Conservation (phyloP, 2,113 vertebrate genomes). For the Potamarius usumacintae region DNA sequence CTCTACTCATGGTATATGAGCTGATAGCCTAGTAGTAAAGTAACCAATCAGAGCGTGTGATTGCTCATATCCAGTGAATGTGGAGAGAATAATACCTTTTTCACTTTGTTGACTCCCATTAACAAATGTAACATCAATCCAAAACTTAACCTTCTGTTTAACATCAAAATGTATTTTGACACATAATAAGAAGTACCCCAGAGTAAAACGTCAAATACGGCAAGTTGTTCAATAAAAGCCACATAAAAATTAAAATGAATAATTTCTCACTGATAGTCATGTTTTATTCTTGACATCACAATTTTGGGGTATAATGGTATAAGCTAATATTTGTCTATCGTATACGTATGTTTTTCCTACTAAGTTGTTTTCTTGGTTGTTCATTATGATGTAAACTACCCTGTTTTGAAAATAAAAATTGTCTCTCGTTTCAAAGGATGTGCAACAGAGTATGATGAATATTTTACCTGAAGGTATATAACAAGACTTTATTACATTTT, state of each 20-base stretch:
- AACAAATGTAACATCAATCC: not conserved
- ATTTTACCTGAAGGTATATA: too few relatives aligned
- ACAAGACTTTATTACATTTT: not conserved
- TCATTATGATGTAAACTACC: not conserved
- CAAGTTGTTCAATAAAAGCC: not conserved
- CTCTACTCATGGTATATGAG: too few relatives aligned
- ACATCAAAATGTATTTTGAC: not conserved
- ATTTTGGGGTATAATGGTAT: not conserved
- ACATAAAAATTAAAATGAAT: not conserved
- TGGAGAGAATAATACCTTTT: not conserved
- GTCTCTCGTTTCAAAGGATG: not conserved
- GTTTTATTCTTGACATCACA: not conserved
- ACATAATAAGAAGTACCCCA: not conserved
- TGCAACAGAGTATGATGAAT: not conserved
- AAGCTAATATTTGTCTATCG: not conserved
- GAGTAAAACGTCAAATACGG: not conserved
- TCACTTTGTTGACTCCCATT: not conserved
- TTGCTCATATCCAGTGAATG: too few relatives aligned
- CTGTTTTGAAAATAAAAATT: not conserved
- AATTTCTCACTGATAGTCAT: not conserved
- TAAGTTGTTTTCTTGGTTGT: not conserved
- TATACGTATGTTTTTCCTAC: not conserved
- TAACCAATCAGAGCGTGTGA: too few relatives aligned
- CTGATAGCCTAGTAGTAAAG: too few relatives aligned
- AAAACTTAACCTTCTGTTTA: not conserved